Percentiles rank a stretch among this genome's conserved stretches.
These are phyloP conservation scores for Eristalis intricaria DNA, from an alignment of 2,888 invertebrate species.

Conservation along the genomic window DNA sequence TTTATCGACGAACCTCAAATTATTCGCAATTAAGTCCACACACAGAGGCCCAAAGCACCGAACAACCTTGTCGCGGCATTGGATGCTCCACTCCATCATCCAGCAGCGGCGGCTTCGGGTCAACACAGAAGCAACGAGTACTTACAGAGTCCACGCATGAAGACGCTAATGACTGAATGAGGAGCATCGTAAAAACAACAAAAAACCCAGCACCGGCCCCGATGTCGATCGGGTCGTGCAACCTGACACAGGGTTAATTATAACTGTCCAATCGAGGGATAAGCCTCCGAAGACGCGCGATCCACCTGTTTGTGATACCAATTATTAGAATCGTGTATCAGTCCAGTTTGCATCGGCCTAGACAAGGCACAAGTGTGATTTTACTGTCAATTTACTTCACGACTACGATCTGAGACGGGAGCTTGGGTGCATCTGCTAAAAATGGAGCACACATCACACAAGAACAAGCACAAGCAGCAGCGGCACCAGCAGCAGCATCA, in stretches of 20 bases:
- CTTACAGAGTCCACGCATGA: conserved; percentile 34
- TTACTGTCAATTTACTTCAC: conserved; percentile 53
- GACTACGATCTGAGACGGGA: not conserved
- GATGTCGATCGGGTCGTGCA: conserved; percentile 21
- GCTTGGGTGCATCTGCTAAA: conserved; percentile 57
- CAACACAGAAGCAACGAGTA: conserved; percentile 29
- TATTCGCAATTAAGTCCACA: conserved; percentile 32
- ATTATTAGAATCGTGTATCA: conserved; percentile 56
- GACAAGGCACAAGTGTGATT: conserved; percentile 43
- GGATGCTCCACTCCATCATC: not conserved
- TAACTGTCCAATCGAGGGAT: conserved; percentile 55
- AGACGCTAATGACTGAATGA: conserved; percentile 53
- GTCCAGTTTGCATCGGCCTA: conserved; percentile 14
- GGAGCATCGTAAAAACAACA: not conserved
- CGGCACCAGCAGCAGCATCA: not conserved
- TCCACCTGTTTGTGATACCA: conserved; percentile 64
- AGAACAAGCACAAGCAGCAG: conserved; percentile 3
- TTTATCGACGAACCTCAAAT: conserved; percentile 36
- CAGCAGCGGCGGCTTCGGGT: not conserved
- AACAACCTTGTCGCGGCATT: not conserved
- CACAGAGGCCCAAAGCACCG: not conserved
- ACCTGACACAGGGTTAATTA: conserved; percentile 47
- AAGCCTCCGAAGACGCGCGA: not conserved
- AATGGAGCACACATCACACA: conserved; percentile 42
- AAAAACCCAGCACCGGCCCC: not conserved